A percentile compares a stretch with the other conserved stretches of the same genome.
Evolutionary conservation across 2,888 invertebrate genomes (phyloP).

Genomic region (Tetragonula carbonaria): DNA sequence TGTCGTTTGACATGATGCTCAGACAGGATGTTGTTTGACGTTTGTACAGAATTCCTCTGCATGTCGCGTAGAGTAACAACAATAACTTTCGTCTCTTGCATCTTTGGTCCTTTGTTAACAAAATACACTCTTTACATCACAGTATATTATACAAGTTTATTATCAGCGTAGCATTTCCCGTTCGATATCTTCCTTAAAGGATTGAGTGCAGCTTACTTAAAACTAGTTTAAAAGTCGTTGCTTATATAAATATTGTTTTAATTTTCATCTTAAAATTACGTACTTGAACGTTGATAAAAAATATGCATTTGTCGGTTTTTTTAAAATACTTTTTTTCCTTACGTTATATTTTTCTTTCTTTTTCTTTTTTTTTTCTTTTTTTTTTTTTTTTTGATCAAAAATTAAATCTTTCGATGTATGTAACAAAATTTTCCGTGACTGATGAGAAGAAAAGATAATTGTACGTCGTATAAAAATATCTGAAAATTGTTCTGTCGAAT

Average conservation of each 20-base stretch:
- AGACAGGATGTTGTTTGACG: neutral
- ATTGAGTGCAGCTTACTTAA: slow-evolving; percentile 22
- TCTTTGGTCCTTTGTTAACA: slow-evolving; percentile 14
- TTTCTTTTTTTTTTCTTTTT: too few relatives aligned
- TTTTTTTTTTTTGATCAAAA: neutral
- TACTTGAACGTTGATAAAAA: slow-evolving; percentile 3
- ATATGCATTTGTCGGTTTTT: neutral
- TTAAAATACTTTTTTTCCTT: too few relatives aligned
- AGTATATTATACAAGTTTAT: slow-evolving; percentile 43
- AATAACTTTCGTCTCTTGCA: slow-evolving; percentile 2
- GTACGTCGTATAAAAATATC: neutral
- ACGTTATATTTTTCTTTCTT: too few relatives aligned
- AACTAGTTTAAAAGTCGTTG: slow-evolving; percentile 13
- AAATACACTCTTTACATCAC: slow-evolving; percentile 39
- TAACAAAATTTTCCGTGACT: neutral
- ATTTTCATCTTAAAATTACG: slow-evolving; percentile 4
- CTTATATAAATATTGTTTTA: slow-evolving; percentile 32
- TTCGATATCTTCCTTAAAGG: slow-evolving; percentile 1
- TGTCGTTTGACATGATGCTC: neutral
- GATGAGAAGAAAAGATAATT: neutral
- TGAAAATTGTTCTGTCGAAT: neutral
- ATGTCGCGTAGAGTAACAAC: neutral
- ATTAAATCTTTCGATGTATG: neutral
- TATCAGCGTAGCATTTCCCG: slow-evolving; percentile 56
- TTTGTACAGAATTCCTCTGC: neutral